These are phyloP conservation scores for Alectura lathami DNA, from an alignment of 2,113 vertebrate species.

Conservation along the genomic window DNA sequence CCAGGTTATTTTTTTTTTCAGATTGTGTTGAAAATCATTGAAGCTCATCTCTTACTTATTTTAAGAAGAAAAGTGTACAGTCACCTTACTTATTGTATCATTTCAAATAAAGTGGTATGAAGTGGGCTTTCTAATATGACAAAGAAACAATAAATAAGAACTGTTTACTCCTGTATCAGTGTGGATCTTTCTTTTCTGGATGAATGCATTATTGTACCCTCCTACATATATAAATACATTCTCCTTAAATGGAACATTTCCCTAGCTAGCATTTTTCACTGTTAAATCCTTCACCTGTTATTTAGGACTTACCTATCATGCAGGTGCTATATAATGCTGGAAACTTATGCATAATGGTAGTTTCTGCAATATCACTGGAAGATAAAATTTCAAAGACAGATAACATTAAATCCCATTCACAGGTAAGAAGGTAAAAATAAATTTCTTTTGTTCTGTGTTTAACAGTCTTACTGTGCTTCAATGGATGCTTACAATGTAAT, in stretches of 20 bases:
- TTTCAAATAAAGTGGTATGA: background rate
- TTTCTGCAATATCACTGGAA: background rate
- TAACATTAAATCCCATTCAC: background rate
- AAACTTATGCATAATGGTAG: background rate
- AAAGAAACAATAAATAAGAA: constrained; percentile 15
- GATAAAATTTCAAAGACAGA: background rate
- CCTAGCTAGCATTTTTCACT: background rate
- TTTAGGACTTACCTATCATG: background rate
- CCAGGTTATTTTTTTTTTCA: constrained; percentile 2
- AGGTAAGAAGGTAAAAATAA: constrained; percentile 21
- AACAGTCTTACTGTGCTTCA: background rate
- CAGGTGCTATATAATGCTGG: background rate
- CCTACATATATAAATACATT: background rate
- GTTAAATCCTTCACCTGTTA: background rate
- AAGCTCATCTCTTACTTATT: background rate
- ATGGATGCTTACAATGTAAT: background rate
- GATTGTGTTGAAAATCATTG: background rate
- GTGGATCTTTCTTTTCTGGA: background rate
- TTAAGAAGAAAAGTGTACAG: background rate
- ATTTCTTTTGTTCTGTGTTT: background rate
- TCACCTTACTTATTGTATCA: background rate
- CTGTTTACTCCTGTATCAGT: background rate
- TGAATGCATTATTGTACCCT: background rate
- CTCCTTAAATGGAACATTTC: background rate
- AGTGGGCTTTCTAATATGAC: background rate